Evolutionary conservation across 2,888 invertebrate genomes (phyloP).

Genomic region (Biston betularia): DNA sequence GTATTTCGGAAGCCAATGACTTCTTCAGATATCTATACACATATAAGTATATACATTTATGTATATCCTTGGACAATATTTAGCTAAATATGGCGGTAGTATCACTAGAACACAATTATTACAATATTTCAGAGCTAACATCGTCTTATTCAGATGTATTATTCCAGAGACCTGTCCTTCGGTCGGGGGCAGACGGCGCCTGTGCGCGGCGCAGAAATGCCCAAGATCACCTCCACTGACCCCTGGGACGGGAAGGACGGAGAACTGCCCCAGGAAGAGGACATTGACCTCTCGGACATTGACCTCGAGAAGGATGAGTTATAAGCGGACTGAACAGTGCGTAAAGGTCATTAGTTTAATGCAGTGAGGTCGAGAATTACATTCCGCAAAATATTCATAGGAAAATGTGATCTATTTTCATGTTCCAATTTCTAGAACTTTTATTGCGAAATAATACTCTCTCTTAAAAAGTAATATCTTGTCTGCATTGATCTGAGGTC

Average conservation of each 20-base stretch:
- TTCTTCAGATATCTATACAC: too few relatives aligned
- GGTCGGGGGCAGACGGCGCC: constrained; percentile 97
- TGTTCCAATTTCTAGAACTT: neutral
- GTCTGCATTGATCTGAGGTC: neutral
- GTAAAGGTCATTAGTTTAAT: neutral
- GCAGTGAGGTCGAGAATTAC: neutral
- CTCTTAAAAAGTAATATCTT: neutral
- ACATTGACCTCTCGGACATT: constrained; percentile 96
- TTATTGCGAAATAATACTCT: neutral
- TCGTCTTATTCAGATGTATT: neutral
- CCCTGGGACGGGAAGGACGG: constrained; percentile 99
- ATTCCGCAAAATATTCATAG: neutral
- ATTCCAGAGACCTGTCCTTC: constrained; percentile 93
- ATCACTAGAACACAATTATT: too few relatives aligned
- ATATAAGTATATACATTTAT: too few relatives aligned
- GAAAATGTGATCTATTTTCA: neutral
- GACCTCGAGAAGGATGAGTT: constrained; percentile 93
- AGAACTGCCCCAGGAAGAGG: constrained; percentile 93
- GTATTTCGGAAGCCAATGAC: too few relatives aligned
- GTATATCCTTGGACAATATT: too few relatives aligned
- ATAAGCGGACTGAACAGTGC: constrained; percentile 69
- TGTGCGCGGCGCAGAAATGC: constrained; percentile 93
- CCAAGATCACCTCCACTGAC: constrained; percentile 88
- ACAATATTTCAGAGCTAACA: too few relatives aligned
- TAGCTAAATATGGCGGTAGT: too few relatives aligned